phyloP scores from a whole-genome alignment of 2,888 invertebrate species.

The Thecocarcelia acutangulata region DNA sequence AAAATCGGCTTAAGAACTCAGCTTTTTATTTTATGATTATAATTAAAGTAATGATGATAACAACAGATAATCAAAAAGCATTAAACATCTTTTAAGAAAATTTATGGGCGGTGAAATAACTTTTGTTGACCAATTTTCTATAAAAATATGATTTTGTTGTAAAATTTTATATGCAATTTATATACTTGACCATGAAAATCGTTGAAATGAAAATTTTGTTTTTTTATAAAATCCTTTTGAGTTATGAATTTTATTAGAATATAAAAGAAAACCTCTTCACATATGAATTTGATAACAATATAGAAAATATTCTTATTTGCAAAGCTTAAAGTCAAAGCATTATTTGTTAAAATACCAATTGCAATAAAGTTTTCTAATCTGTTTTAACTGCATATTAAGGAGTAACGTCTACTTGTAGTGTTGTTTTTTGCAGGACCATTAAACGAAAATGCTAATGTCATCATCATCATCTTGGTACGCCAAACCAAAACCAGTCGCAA shows the following conservation, averaged over 20 bases:
- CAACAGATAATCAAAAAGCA: constrained; percentile 41
- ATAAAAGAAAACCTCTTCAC: too few species aligned
- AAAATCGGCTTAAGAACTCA: background rate
- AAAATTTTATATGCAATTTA: too few species aligned
- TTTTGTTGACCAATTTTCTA: background rate
- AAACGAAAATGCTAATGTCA: constrained; percentile 66
- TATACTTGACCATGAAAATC: too few species aligned
- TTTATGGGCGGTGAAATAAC: background rate
- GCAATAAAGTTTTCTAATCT: constrained; percentile 60
- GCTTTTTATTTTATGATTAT: constrained; percentile 47
- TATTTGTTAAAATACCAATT: background rate
- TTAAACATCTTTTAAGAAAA: constrained; percentile 5
- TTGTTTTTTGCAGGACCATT: constrained; percentile 44
- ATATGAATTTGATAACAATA: too few species aligned
- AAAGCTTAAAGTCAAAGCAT: background rate
- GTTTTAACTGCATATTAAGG: constrained; percentile 59
- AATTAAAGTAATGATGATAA: constrained; percentile 21
- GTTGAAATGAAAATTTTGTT: too few species aligned
- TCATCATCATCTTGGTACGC: constrained; percentile 58
- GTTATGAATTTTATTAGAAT: too few species aligned
- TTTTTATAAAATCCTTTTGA: too few species aligned
- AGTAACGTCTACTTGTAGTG: constrained; percentile 35
- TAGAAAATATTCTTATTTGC: background rate
- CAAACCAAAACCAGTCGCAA: constrained; percentile 52
- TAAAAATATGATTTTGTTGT: constrained; percentile 4